Evolutionary conservation across 2,888 invertebrate genomes (phyloP), one percentile per base, ranked within the genome.

Genomic region (Pseudococcus viburni): DNA sequence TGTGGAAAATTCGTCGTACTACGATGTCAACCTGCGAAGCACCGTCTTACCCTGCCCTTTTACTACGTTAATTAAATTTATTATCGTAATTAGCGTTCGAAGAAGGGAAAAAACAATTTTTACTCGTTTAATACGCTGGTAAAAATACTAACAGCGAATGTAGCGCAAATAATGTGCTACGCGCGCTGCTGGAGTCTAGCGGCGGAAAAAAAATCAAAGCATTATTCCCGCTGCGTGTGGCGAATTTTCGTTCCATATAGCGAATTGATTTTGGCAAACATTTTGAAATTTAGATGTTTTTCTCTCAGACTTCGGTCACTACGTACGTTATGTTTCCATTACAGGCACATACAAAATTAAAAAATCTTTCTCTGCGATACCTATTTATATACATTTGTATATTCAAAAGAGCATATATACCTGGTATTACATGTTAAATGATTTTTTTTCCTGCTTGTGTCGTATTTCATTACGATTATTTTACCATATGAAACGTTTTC

Each of bases 61-160:
- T 59, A 59, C 59, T 17, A 59, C 59, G 59, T 68, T 68, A 68
- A 68, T 68, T 68, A 68, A 68, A 68, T 73, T 73, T 73, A 73
- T 73, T 33, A 73, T 73, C 73, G 73, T 73, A 73, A 73, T 73
- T 73, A 73, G 73, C 73, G 26, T 73, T 73, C 73, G 73, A 73
- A 73, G 33, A 39, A 73, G 73, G 12, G 12, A 73, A 73, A 73
- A 64, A 64, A 73, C 73, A 73, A 73, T 73, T 73, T 73, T 68
- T 68, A 68, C 12, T 17, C 73, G 33, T 33, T n/a, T 33, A 5
- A 26, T 73, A 39, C 80, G 19, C 46, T 83, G 9, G 80, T 39
- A 46, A 83, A 83, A 42, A 83, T 19, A 83, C 42, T 19, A 19
- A n/a, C 17, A 8, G 19, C 46, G 80, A 83, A 46, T 42, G 80